A percentile compares a stretch with the other conserved stretches of the same genome.
Conservation (phyloP, 2,797 vertebrate species). For the Rhabdomys pumilio region DNA sequence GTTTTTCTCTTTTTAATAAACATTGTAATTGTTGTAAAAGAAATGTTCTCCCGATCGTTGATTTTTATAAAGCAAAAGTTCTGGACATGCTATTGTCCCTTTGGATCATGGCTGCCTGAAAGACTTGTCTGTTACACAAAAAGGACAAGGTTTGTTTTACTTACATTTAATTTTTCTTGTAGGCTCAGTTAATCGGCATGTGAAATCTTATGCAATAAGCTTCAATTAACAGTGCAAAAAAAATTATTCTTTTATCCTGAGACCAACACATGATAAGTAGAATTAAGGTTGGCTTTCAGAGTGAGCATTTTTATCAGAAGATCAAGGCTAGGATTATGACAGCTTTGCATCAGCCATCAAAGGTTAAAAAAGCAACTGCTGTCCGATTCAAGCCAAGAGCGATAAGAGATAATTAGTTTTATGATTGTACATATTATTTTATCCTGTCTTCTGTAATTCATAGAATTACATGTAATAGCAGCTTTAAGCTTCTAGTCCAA, state of each 20-base stretch:
- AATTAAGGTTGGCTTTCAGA: constrained; percentile 62
- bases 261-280: constrained; percentile 32
- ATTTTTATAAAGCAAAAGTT: neutral
- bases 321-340: constrained; percentile 69
- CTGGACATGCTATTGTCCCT: neutral
- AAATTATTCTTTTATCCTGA: neutral
- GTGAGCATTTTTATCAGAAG: constrained; percentile 66
- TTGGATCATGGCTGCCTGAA: neutral
- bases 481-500: neutral
- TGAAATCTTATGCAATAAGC: neutral
- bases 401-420: constrained; percentile 58
- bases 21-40: neutral
- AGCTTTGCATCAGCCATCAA: constrained; percentile 50
- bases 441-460: constrained; percentile 40
- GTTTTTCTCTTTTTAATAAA: neutral
- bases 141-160: neutral
- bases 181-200: neutral
- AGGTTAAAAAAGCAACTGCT: constrained; percentile 71
- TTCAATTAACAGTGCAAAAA: constrained; percentile 1
- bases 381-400: constrained; percentile 45
- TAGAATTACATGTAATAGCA: neutral
- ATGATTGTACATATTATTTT: constrained; percentile 43
- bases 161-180: neutral
- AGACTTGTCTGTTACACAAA: neutral
- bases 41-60: neutral